Conservation (phyloP, 2,113 vertebrate species). For the Jacana jacana region DNA sequence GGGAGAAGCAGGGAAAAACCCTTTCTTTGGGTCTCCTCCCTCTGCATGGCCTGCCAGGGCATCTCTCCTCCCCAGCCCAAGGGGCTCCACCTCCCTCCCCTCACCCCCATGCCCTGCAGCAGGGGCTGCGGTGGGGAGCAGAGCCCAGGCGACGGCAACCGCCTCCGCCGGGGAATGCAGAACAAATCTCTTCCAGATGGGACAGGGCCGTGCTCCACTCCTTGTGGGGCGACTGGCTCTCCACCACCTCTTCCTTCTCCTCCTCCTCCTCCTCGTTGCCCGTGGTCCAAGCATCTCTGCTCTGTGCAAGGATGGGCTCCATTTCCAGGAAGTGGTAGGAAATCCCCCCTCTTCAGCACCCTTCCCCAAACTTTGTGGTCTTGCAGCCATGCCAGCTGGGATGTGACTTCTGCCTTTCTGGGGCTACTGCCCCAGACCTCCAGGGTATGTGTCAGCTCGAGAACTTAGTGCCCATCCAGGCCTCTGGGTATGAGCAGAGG, state of each 20-base stretch:
- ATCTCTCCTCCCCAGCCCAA: neutral
- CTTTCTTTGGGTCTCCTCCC: neutral
- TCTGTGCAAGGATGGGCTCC: neutral
- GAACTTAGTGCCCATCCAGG: neutral
- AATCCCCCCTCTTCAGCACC: neutral
- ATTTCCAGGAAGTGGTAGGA: neutral
- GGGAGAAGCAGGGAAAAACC: neutral
- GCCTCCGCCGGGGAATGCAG: slow-evolving; percentile 64
- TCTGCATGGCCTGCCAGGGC: neutral
- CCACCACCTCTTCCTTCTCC: neutral
- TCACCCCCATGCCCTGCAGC: neutral
- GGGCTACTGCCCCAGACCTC: neutral
- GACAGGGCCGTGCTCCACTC: neutral
- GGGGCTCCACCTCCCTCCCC: neutral
- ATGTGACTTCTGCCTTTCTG: neutral
- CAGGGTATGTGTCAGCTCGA: neutral
- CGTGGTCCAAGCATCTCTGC: neutral
- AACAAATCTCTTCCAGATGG: slow-evolving; percentile 78
- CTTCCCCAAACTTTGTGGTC: neutral
- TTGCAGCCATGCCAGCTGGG: neutral
- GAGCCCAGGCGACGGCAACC: neutral
- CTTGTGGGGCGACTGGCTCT: neutral
- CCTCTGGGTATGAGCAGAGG: neutral
- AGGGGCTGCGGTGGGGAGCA: neutral
- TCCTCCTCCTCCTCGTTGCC: neutral